Evolutionary conservation across 2,113 vertebrate species (phyloP).

Genomic region (Abramis brama): DNA sequence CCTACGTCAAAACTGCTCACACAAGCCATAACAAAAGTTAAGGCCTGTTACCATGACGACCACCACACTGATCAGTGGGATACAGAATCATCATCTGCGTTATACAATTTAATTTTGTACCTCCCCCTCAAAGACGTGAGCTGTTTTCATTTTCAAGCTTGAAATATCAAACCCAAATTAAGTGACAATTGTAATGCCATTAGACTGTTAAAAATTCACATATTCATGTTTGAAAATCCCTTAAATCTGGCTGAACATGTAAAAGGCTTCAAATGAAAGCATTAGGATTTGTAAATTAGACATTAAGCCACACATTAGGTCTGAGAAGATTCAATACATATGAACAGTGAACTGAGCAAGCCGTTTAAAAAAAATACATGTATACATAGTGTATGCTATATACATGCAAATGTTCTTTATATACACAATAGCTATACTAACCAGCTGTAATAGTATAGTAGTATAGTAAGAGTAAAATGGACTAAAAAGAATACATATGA

Average conservation of each 20-base stretch:
- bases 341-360: background rate
- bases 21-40: slow-evolving; percentile 77
- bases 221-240: slow-evolving; percentile 45
- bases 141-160: slow-evolving; percentile 35
- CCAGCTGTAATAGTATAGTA: background rate
- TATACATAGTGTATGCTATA: background rate
- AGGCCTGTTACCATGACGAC: slow-evolving; percentile 76
- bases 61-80: slow-evolving; percentile 66
- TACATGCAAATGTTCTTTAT: background rate
- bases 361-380: background rate
- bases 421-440: background rate
- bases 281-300: slow-evolving; percentile 61
- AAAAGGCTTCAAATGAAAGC: slow-evolving; percentile 44
- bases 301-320: slow-evolving; percentile 61
- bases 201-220: background rate
- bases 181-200: slow-evolving; percentile 41
- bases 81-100: slow-evolving; percentile 33
- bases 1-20: slow-evolving; percentile 64
- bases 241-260: slow-evolving; percentile 39
- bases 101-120: slow-evolving; percentile 11
- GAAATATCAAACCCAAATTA: slow-evolving; percentile 42
- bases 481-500: background rate
- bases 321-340: background rate
- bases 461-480: background rate
- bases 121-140: slow-evolving; percentile 38